Base-by-base conservation (phyloP, 2,888 invertebrate species). In the Sphecodes monilicornis region DNA sequence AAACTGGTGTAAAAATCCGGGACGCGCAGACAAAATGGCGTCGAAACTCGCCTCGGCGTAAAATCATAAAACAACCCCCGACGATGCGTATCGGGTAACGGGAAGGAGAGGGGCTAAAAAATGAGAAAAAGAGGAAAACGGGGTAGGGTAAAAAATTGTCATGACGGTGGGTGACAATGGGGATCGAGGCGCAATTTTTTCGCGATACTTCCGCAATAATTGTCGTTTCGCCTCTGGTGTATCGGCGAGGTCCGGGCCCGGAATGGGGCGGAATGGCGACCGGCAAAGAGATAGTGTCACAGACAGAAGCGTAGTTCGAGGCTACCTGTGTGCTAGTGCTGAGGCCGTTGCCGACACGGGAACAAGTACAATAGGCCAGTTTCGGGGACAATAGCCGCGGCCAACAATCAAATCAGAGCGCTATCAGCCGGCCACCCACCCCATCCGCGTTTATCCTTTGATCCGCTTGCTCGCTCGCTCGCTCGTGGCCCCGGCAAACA, bases 361-460 rank as follows among this genome's bases (percentile, higher is more conserved):
- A 83, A 84, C 89, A 84, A 84, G 91, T 87, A 93, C 92, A 93
- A 93, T 92, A 89, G 92, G 90, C 91, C 91, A 91, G 92, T 91
- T 92, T 89, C 92, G 89, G 86, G 93, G 92, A 94, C 93, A 94
- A 94, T 94, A 94, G 93, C 92, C 91, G 92, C 88, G 93, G 93
- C 93, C 91, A 94, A 94, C 94, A 94, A 94, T 94, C 94, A 93
- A 94, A 94, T 94, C 93, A 93, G 93, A 90, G 91, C 92, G 91
- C 93, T 94, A 94, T 94, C 94, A 93, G 91, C 87, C 91, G 90
- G 84, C 92, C 90, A 85, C 90, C 85, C 86, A 82, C 69, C 85
- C 86, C 87, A 82, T 80, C 75, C 86, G 86, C 90, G 90, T 87
- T 91, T 91, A 90, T 90, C 91, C 91, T 91, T 91, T 91, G 91